These are phyloP conservation scores for Porites rus DNA, from an alignment of 92 coral and sea anemone species.

Conservation along the genomic window DNA sequence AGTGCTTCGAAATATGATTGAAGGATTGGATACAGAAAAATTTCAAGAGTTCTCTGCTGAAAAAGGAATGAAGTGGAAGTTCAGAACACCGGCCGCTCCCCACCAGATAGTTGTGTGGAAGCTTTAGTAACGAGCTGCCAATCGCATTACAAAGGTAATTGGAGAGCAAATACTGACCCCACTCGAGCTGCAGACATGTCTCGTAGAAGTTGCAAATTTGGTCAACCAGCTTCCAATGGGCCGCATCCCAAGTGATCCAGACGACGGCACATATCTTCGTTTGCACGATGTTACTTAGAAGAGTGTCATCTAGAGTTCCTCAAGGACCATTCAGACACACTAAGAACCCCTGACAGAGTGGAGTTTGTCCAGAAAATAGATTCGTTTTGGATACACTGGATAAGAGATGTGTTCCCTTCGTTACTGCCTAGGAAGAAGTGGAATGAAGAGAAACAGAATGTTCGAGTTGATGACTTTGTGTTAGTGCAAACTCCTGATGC, in stretches of 20 bases:
- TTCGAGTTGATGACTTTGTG: constrained; percentile 60
- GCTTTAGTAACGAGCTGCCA: constrained; percentile 56
- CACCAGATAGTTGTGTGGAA: constrained; percentile 64
- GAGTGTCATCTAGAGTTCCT: constrained; percentile 69
- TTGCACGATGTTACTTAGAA: constrained; percentile 69
- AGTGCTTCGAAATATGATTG: constrained; percentile 49
- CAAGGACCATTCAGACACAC: constrained; percentile 77
- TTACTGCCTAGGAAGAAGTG: constrained; percentile 65
- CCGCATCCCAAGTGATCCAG: constrained; percentile 67
- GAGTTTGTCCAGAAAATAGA: constrained; percentile 68
- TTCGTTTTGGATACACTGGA: constrained; percentile 77
- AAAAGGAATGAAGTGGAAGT: constrained; percentile 56
- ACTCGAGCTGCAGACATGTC: constrained; percentile 48
- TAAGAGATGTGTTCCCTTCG: constrained; percentile 68
- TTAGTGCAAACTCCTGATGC: constrained; percentile 49
- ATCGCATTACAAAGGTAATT: constrained; percentile 55
- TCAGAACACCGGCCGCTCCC: constrained; percentile 64
- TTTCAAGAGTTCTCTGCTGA: constrained; percentile 56
- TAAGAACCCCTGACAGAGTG: constrained; percentile 65
- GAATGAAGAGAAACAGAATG: constrained; percentile 56
- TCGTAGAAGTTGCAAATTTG: constrained; percentile 65
- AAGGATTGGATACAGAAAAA: constrained; percentile 35
- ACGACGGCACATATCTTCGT: constrained; percentile 62
- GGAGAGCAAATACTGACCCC: constrained; percentile 54
- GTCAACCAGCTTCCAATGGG: constrained; percentile 75